These are phyloP conservation scores for Drosophila helvetica DNA, from an alignment of 2,888 invertebrate species.

Conservation along the genomic window DNA sequence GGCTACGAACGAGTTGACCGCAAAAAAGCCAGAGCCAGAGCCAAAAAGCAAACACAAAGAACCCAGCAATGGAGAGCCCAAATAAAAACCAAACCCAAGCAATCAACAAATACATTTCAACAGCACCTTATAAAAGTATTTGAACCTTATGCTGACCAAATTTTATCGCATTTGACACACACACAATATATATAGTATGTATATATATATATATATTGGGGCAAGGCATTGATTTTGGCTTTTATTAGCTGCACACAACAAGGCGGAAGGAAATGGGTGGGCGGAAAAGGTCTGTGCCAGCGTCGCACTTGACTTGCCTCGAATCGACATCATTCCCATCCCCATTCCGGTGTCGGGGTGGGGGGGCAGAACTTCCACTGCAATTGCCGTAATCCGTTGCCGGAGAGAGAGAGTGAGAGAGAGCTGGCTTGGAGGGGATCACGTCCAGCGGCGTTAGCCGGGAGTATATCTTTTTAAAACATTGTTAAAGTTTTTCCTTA, in stretches of 20 bases:
- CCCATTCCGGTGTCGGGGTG: neutral
- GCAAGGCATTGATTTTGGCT: conserved; percentile 75
- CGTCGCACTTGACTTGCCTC: conserved; percentile 62
- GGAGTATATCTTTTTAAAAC: conserved; percentile 78
- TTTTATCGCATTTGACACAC: conserved; percentile 75
- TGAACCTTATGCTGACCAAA: conserved; percentile 79
- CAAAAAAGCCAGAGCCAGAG: conserved; percentile 62
- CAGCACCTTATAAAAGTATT: conserved; percentile 80
- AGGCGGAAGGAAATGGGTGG: conserved; percentile 39
- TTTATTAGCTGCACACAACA: conserved; percentile 70
- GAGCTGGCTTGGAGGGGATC: conserved; percentile 64
- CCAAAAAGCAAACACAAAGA: conserved; percentile 58
- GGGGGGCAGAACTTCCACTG: conserved; percentile 58
- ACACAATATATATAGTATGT: conserved; percentile 25
- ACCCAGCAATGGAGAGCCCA: conserved; percentile 49
- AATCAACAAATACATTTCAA: conserved; percentile 77
- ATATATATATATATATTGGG: neutral
- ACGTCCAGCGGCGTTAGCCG: conserved; percentile 66
- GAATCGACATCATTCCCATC: conserved; percentile 30
- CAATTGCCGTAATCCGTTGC: conserved; percentile 76
- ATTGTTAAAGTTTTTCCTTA: conserved; percentile 76
- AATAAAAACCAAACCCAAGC: conserved; percentile 75
- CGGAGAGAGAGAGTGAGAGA: conserved; percentile 54
- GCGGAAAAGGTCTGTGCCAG: conserved; percentile 47
- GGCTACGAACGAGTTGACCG: conserved; percentile 75